Evolutionary conservation across 2,888 invertebrate species (phyloP).

Genomic region (Bellardia bayeri): DNA sequence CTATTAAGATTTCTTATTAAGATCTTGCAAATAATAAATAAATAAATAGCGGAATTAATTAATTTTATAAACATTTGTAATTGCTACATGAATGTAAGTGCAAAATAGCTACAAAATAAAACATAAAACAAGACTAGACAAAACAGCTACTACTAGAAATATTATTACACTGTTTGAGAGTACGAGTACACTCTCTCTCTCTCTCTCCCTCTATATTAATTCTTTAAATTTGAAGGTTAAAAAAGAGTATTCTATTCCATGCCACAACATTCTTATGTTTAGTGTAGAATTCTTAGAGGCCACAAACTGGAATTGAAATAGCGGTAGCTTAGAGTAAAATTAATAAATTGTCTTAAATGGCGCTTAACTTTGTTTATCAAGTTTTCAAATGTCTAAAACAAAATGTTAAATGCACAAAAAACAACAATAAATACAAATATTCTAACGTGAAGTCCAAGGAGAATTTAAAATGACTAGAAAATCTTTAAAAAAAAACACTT

Average conservation of each 20-base stretch:
- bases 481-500: neutral
- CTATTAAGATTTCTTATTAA: slow-evolving; percentile 38
- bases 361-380: slow-evolving; percentile 35
- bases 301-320: slow-evolving; percentile 65
- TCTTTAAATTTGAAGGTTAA: slow-evolving; percentile 56
- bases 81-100: neutral
- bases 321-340: slow-evolving; percentile 69
- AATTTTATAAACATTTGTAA: neutral
- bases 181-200: slow-evolving; percentile 17
- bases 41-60: slow-evolving; percentile 49
- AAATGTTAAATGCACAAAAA: slow-evolving; percentile 1
- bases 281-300: slow-evolving; percentile 2
- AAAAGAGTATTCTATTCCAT: slow-evolving; percentile 20
- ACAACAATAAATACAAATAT: slow-evolving; percentile 48
- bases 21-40: slow-evolving; percentile 8
- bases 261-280: neutral
- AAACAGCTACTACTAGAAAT: neutral
- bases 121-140: slow-evolving; percentile 21
- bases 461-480: slow-evolving; percentile 19
- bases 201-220: neutral
- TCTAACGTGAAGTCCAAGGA: slow-evolving; percentile 76
- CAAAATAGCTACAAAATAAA: neutral
- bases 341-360: slow-evolving; percentile 39
- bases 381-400: slow-evolving; percentile 22
- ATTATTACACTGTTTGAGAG: neutral